Conservation (phyloP, 2,888 invertebrate genomes). For the Diarsia mendica region DNA sequence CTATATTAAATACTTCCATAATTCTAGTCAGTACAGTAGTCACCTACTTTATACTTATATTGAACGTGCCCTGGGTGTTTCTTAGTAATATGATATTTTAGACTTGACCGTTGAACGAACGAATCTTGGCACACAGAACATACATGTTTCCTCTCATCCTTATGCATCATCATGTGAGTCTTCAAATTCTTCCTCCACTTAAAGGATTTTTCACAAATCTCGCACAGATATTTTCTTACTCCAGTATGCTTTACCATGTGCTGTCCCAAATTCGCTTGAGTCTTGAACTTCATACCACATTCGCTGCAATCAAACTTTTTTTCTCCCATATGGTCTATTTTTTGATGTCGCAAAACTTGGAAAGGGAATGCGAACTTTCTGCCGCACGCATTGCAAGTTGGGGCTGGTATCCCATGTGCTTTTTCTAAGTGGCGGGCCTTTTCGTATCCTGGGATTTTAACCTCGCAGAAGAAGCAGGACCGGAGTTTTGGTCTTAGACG, state of each 20-base stretch:
- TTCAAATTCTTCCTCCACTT: slow-evolving; percentile 57
- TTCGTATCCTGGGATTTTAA: slow-evolving; percentile 62
- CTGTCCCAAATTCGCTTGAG: slow-evolving; percentile 59
- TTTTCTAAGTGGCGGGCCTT: slow-evolving; percentile 72
- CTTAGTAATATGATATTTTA: slow-evolving; percentile 73
- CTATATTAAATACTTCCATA: not conserved
- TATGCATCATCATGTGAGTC: slow-evolving; percentile 72
- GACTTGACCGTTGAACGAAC: slow-evolving; percentile 74
- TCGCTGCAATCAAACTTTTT: slow-evolving; percentile 64
- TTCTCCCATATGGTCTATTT: slow-evolving; percentile 75
- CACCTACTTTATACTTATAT: not conserved
- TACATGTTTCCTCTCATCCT: slow-evolving; percentile 69
- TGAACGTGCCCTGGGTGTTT: slow-evolving; percentile 68
- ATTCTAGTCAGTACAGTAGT: not conserved
- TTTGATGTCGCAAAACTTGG: slow-evolving; percentile 73
- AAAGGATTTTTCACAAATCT: slow-evolving; percentile 73
- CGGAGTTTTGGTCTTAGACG: slow-evolving; percentile 66
- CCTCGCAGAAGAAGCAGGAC: slow-evolving; percentile 64
- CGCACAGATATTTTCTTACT: slow-evolving; percentile 63
- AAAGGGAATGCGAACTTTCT: slow-evolving; percentile 74
- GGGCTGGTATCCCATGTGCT: slow-evolving; percentile 73
- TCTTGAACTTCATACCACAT: slow-evolving; percentile 67
- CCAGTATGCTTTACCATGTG: slow-evolving; percentile 54
- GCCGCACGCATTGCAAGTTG: slow-evolving; percentile 74
- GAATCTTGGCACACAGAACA: slow-evolving; percentile 74